Conservation (phyloP, 2,888 invertebrate species). For the Ectemnius cavifrons region DNA sequence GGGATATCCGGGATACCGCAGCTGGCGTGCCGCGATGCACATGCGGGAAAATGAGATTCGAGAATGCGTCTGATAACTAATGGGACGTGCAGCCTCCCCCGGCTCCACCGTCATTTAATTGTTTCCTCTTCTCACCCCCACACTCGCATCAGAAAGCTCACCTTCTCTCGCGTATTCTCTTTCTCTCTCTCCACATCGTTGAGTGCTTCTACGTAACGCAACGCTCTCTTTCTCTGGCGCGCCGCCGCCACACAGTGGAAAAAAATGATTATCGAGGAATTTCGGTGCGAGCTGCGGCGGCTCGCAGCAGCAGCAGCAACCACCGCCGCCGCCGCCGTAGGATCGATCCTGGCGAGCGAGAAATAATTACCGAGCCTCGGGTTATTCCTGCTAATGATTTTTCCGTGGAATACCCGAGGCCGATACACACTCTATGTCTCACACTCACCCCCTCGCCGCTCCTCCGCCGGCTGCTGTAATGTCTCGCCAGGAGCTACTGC, state of each 20-base stretch:
- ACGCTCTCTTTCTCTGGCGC: no score
- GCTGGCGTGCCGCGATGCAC: conserved; percentile 15
- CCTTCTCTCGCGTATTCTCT: not conserved
- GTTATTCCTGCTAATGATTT: not conserved
- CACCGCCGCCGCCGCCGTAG: not conserved
- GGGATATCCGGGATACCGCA: conserved; percentile 26
- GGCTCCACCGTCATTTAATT: not conserved
- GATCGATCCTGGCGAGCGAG: conserved; percentile 14
- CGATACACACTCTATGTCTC: conserved; percentile 24
- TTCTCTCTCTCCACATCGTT: not conserved
- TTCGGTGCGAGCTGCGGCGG: no score
- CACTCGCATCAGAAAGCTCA: not conserved
- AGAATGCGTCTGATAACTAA: conserved; percentile 37
- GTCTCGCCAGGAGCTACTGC: conserved; percentile 4
- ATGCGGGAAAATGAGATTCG: conserved; percentile 50
- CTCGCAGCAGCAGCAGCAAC: no score
- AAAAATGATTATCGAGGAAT: conserved; percentile 34
- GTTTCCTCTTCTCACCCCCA: not conserved
- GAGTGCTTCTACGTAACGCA: no score
- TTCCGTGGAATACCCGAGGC: not conserved
- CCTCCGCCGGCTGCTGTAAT: not conserved
- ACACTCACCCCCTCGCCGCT: not conserved
- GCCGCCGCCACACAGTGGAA: conserved; percentile 3
- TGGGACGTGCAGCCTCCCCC: conserved; percentile 16
- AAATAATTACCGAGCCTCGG: conserved; percentile 13